These are phyloP conservation scores for Helogale parvula DNA, from an alignment of 2,113 vertebrate species.

Conservation along the genomic window DNA sequence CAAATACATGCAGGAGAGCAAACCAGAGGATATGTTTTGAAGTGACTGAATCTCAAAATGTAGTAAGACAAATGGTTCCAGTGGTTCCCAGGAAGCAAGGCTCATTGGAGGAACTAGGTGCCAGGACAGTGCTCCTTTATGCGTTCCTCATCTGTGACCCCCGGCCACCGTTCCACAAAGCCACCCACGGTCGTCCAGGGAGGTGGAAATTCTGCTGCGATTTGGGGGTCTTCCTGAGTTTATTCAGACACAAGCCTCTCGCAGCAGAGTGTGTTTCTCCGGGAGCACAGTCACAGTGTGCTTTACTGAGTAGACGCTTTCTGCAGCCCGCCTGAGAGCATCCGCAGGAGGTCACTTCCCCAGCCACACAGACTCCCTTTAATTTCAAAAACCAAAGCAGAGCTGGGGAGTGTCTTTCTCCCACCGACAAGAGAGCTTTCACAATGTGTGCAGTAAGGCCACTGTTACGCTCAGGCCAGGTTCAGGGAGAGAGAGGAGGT, in stretches of 20 bases:
- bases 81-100: neutral
- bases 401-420: neutral
- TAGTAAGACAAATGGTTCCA: neutral
- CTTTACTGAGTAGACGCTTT: slow-evolving; percentile 9
- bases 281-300: slow-evolving; percentile 75
- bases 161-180: neutral
- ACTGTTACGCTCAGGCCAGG: neutral
- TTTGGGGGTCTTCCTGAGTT: neutral
- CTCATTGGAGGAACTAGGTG: neutral
- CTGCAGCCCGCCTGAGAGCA: neutral
- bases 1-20: slow-evolving; percentile 78
- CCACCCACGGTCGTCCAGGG: neutral
- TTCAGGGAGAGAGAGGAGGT: neutral
- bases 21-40: slow-evolving; percentile 41
- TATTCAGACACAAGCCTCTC: slow-evolving; percentile 5
- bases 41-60: neutral
- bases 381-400: neutral
- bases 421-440: neutral
- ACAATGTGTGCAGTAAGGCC: neutral
- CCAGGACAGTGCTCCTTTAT: slow-evolving; percentile 38
- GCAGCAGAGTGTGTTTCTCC: neutral
- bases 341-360: neutral
- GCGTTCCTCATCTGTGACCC: neutral
- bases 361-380: neutral
- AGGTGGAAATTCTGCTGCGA: neutral